phyloP scores from a whole-genome alignment of 2,888 invertebrate species.

The Ischnura elegans region DNA sequence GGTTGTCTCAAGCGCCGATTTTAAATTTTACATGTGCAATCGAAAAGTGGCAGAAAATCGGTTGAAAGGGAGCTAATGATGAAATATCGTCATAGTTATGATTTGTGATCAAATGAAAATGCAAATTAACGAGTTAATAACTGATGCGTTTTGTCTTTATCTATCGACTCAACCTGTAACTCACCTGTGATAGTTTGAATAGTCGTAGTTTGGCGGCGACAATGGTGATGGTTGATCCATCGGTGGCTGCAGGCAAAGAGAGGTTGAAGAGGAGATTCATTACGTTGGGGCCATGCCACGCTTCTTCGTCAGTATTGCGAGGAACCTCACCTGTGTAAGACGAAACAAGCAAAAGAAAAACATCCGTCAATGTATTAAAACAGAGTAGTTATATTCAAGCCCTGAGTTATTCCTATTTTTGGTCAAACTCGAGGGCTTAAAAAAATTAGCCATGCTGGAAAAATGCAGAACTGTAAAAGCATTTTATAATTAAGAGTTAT shows the following conservation, averaged over 20 bases:
- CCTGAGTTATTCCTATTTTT: not conserved
- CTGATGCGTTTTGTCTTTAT: no score
- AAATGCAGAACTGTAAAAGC: no score
- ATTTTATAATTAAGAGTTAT: no score
- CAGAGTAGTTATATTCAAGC: not conserved
- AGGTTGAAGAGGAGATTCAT: constrained; percentile 82
- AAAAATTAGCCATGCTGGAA: no score
- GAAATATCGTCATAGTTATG: no score
- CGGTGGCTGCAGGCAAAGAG: constrained; percentile 77
- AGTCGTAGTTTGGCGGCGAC: constrained; percentile 80
- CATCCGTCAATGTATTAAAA: constrained; percentile 28
- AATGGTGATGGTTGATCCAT: constrained; percentile 79
- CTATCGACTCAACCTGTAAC: no score
- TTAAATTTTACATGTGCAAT: not conserved
- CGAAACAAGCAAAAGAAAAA: not conserved
- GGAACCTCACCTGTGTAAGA: constrained; percentile 79
- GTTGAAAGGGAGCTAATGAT: no score
- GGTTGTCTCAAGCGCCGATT: not conserved
- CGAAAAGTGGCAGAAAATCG: no score
- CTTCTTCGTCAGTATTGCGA: constrained; percentile 80
- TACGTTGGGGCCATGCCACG: constrained; percentile 79
- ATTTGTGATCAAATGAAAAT: no score
- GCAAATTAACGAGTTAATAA: no score
- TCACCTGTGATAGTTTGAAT: constrained; percentile 79
- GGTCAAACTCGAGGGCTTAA: no score